Evolutionary conservation across 1,140 invertebrate species (phyloP).

Genomic region (Cotesia glomerata): DNA sequence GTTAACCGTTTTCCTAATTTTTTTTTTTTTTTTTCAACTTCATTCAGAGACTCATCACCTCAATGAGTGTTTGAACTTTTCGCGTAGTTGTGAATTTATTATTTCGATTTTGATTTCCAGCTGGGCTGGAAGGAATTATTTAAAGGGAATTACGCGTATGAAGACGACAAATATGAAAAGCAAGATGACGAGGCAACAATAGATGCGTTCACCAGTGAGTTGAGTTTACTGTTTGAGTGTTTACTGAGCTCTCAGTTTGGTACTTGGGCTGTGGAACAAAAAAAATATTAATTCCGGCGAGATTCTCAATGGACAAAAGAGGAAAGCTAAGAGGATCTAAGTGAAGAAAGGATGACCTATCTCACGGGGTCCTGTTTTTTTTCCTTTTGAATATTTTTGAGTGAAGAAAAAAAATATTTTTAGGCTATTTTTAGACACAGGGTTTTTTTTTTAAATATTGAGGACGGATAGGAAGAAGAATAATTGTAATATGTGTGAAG

Average conservation of each 20-base stretch:
- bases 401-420: no score
- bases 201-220: conserved; percentile 35
- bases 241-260: conserved; percentile 54
- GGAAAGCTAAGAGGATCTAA: background rate
- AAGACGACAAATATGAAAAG: conserved; percentile 26
- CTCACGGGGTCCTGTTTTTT: conserved; percentile 45
- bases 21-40: no score
- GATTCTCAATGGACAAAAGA: no score
- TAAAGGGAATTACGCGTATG: background rate
- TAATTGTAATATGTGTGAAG: no score
- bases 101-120: background rate
- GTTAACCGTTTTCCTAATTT: no score
- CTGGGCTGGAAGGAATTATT: no score
- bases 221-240: conserved; percentile 48
- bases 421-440: no score
- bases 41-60: no score
- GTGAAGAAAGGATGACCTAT: conserved; percentile 49
- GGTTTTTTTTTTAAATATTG: background rate
- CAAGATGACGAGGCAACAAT: conserved; percentile 58
- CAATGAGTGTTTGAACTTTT: background rate
- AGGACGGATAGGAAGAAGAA: no score
- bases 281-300: conserved; percentile 11
- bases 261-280: conserved; percentile 9
- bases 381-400: background rate
- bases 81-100: background rate